Conservation (phyloP, 2,113 vertebrate species). For the Notothenia coriiceps region DNA sequence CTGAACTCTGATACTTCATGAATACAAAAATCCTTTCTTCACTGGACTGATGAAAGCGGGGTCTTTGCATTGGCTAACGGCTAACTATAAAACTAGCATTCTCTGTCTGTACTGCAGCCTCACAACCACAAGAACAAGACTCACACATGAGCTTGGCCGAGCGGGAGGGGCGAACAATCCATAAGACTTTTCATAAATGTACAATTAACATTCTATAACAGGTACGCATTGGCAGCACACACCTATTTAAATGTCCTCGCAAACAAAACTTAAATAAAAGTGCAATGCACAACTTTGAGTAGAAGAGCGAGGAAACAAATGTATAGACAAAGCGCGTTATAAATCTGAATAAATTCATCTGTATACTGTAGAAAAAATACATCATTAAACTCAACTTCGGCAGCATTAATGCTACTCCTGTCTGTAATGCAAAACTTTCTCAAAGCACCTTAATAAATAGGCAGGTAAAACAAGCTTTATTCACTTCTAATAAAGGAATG, state of each 20-base stretch:
- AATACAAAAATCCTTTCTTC: constrained; percentile 46
- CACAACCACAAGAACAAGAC: constrained; percentile 12
- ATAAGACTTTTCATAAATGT: constrained; percentile 60
- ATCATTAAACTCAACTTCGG: constrained; percentile 22
- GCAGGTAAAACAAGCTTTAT: constrained; percentile 58
- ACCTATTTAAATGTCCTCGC: constrained; percentile 54
- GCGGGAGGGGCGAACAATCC: constrained; percentile 28
- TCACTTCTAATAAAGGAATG: constrained; percentile 66
- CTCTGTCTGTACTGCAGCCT: neutral
- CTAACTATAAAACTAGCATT: neutral
- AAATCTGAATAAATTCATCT: constrained; percentile 53
- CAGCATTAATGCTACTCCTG: constrained; percentile 27
- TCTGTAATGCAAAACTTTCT: constrained; percentile 59
- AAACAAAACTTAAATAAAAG: constrained; percentile 66
- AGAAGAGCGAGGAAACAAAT: constrained; percentile 43
- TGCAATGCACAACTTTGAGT: constrained; percentile 68
- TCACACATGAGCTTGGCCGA: constrained; percentile 42
- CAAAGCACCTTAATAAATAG: constrained; percentile 80
- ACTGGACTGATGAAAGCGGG: constrained; percentile 19
- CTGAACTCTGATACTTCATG: constrained; percentile 41
- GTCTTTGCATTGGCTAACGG: neutral
- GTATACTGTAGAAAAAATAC: constrained; percentile 55
- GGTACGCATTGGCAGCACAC: constrained; percentile 57
- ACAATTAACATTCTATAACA: constrained; percentile 71
- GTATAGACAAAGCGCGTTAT: constrained; percentile 48